phyloP scores from a whole-genome alignment of 2,797 vertebrate genomes.

The Aselliscus stoliczkanus region DNA sequence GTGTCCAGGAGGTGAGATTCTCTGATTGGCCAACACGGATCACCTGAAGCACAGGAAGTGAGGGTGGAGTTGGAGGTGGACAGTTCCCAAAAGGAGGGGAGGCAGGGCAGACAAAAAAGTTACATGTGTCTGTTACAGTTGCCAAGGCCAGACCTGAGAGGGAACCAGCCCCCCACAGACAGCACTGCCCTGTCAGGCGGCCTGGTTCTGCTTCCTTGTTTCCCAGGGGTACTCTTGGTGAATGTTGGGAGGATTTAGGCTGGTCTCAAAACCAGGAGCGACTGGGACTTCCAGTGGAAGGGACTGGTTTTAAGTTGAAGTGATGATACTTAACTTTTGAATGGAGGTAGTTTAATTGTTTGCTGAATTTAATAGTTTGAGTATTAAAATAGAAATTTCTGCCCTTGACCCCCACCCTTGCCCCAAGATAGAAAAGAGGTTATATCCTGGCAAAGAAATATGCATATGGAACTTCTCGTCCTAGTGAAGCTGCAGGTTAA shows the following conservation, averaged over 20 bases:
- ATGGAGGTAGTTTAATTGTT: not conserved
- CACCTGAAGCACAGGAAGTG: not conserved
- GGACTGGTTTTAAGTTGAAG: not conserved
- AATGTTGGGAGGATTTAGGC: not conserved
- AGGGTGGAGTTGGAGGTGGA: not conserved
- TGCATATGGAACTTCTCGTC: not conserved
- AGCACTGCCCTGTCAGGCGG: not conserved
- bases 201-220: not conserved
- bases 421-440: not conserved
- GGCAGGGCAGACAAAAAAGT: not conserved
- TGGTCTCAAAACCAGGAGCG: not conserved
- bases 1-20: not conserved
- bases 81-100: not conserved
- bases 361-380: not conserved
- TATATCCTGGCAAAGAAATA: not conserved
- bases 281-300: not conserved
- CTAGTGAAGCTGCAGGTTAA: not conserved
- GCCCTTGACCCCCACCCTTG: not conserved
- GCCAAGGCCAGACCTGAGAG: not conserved
- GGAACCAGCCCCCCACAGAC: not conserved
- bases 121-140: not conserved
- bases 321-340: not conserved
- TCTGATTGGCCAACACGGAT: not conserved
- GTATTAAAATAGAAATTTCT: not conserved
- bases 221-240: not conserved